Conservation (phyloP, 2,113 vertebrate genomes). For the Hemiscyllium ocellatum region DNA sequence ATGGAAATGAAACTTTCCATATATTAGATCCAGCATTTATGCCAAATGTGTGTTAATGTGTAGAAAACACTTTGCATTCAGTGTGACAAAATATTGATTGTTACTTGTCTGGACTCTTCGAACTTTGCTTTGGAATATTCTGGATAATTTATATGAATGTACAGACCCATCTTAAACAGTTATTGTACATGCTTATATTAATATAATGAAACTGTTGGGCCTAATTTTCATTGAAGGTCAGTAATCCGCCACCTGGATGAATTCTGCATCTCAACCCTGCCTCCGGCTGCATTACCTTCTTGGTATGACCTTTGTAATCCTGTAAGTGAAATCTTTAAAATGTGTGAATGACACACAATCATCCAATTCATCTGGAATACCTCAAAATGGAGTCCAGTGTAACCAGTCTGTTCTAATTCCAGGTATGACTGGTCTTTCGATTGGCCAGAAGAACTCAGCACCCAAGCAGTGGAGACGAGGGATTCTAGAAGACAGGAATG, state of each 20-base stretch:
- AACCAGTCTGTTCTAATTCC: no score
- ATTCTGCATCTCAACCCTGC: no score
- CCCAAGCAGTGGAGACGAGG: not conserved
- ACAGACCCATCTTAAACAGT: not conserved
- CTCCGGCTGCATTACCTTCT: not conserved
- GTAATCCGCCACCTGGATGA: no score
- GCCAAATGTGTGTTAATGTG: not conserved
- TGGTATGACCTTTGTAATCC: no score
- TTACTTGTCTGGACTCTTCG: not conserved
- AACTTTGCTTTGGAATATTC: not conserved
- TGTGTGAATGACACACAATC: no score
- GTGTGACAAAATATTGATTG: not conserved
- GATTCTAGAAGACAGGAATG: not conserved
- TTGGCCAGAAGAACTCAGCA: not conserved
- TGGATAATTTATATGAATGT: not conserved
- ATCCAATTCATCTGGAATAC: no score
- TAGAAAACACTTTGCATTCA: not conserved
- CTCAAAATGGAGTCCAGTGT: no score
- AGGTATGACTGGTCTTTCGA: no score
- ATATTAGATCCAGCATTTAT: not conserved
- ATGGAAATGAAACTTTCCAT: not conserved
- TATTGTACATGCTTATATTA: not conserved
- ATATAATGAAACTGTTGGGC: not conserved
- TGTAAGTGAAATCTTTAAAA: not conserved
- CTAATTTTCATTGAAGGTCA: not conserved